phyloP scores from a whole-genome alignment of 2,797 vertebrate genomes.

The Salarias fasciatus region DNA sequence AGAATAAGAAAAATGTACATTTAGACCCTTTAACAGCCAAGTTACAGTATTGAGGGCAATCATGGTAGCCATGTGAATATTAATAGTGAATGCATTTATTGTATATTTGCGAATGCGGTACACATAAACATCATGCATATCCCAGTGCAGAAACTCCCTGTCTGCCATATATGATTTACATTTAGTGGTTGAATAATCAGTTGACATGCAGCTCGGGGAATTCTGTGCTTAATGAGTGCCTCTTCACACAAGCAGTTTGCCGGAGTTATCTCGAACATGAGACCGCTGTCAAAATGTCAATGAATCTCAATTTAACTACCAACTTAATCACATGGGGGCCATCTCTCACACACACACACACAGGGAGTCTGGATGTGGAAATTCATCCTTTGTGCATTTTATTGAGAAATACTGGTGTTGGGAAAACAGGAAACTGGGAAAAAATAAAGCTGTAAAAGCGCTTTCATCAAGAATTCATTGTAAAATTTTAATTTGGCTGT shows the following conservation, averaged over 20 bases:
- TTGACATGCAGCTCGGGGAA: slow-evolving; percentile 73
- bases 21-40: slow-evolving; percentile 11
- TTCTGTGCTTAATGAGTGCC: slow-evolving; percentile 75
- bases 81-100: slow-evolving; percentile 1
- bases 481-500: slow-evolving; percentile 16
- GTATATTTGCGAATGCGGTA: slow-evolving; percentile 17
- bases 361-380: slow-evolving; percentile 12
- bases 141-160: slow-evolving; percentile 35
- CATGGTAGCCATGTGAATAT: background rate
- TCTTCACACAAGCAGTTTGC: slow-evolving; percentile 75
- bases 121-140: slow-evolving; percentile 14
- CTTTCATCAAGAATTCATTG: slow-evolving; percentile 3
- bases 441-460: slow-evolving; percentile 15
- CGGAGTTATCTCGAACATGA: slow-evolving; percentile 68
- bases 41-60: slow-evolving; percentile 10
- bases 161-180: slow-evolving; percentile 75
- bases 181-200: slow-evolving; percentile 73
- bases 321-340: slow-evolving; percentile 63
- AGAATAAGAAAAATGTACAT: slow-evolving; percentile 2
- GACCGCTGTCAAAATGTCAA: slow-evolving; percentile 76
- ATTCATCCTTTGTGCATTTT: slow-evolving; percentile 8
- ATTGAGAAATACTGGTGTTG: slow-evolving; percentile 17
- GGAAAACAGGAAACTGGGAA: slow-evolving; percentile 22
- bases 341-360: too few species aligned
- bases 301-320: slow-evolving; percentile 71